These are phyloP conservation scores for Rhodophaea formosa DNA, from an alignment of 2,888 invertebrate species.

Conservation along the genomic window DNA sequence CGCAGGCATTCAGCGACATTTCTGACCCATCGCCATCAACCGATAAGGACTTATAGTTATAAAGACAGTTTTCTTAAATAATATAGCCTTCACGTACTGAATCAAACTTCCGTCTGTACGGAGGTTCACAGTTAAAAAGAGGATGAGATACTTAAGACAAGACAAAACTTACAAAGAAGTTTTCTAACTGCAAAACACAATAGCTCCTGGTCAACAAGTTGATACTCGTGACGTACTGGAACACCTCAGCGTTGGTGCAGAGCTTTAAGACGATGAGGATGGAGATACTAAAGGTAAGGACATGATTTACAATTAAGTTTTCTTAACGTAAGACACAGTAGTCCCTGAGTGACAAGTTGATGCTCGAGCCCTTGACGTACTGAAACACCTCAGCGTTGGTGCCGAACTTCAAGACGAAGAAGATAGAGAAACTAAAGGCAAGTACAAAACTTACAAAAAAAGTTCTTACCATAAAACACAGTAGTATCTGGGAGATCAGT, in stretches of 20 bases:
- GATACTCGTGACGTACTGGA: constrained; percentile 91
- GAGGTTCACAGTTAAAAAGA: no score
- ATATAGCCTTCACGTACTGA: no score
- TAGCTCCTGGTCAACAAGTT: constrained; percentile 92
- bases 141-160: no score
- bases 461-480: constrained; percentile 88
- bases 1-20: no score
- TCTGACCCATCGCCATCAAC: no score
- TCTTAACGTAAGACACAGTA: constrained; percentile 94
- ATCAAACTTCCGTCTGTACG: no score
- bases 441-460: background rate
- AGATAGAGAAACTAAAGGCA: background rate
- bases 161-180: no score
- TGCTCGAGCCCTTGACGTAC: constrained; percentile 88
- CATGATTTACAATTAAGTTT: no score
- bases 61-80: no score
- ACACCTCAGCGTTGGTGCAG: constrained; percentile 91
- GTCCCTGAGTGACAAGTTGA: constrained; percentile 89
- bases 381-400: constrained; percentile 94
- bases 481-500: constrained; percentile 91
- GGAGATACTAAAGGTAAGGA: no score
- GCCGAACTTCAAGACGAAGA: constrained; percentile 87
- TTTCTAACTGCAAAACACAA: constrained; percentile 92
- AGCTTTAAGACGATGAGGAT: no score
- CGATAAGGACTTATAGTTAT: no score